A percentile compares a stretch with the other conserved stretches of the same genome.
phyloP scores from a whole-genome alignment of 2,797 vertebrate genomes.

The Thamnophis elegans region DNA sequence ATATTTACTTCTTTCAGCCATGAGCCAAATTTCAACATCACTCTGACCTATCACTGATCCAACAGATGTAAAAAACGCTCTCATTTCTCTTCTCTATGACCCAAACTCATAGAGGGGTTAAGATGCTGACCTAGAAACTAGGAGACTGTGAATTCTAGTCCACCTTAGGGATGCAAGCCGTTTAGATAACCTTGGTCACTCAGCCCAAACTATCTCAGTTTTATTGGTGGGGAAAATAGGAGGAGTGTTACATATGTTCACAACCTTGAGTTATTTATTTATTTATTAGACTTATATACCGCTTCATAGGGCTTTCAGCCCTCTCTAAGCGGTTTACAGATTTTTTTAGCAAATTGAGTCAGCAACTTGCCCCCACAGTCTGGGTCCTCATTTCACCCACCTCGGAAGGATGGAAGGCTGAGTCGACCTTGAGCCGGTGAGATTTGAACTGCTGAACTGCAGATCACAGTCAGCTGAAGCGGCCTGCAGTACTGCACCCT shows the following conservation, averaged over 20 bases:
- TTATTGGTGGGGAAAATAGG: neutral
- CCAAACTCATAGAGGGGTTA: neutral
- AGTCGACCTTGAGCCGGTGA: too few relatives aligned
- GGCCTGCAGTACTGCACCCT: too few relatives aligned
- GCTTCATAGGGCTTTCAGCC: too few relatives aligned
- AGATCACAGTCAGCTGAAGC: too few relatives aligned
- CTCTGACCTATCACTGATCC: neutral
- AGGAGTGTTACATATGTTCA: neutral
- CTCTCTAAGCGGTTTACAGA: too few relatives aligned
- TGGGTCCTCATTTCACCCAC: too few relatives aligned
- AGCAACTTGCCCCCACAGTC: too few relatives aligned
- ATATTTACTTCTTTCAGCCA: neutral
- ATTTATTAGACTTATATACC: too few relatives aligned
- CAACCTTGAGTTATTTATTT: neutral
- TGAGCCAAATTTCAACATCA: neutral
- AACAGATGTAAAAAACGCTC: neutral
- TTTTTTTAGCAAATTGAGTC: too few relatives aligned
- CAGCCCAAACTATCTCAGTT: neutral
- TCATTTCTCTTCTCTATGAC: neutral
- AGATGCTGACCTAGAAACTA: neutral
- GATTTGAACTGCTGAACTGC: too few relatives aligned
- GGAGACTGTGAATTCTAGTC: neutral
- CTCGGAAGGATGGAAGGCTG: too few relatives aligned
- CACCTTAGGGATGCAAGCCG: neutral
- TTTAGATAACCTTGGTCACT: neutral